Evolutionary conservation across 2,113 vertebrate genomes (phyloP), one percentile per base, ranked within the genome.

Genomic region (Jacana jacana): DNA sequence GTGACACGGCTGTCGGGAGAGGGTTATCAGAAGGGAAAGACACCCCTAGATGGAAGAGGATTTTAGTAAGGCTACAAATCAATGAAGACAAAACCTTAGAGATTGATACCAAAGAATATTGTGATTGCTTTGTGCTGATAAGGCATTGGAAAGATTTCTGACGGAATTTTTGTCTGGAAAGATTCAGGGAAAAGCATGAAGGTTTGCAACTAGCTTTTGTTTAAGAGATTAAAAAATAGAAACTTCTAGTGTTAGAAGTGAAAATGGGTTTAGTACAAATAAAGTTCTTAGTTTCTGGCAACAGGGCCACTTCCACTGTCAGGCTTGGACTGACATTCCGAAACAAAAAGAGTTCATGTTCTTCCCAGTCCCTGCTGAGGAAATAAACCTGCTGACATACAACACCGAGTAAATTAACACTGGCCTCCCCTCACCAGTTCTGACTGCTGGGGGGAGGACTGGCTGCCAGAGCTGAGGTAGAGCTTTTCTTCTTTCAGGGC

Each of bases 401-500:
- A 46, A 30, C 13, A 10, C 58, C 42, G 49, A 39, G 42, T 3
- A 35, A 61, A 46, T 8, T 25, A 40, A 10, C 9, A 6, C 46
- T 27, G 16, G 13, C 33, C 39, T 60, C 55, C 15, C 20, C 35
- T 14, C 8, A 16, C 48, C 0, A 1, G 24, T 54, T 77, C 51
- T 68, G 82, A 8, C 49, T 30, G 31, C 35, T 11, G 11, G 9
- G 51, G 51, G 12, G 5, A 51, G 30, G 25, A 52, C 5, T 57
- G 31, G 13, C 37, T 84, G 44, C 27, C 52, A 71, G 58, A 87
- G 69, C 58, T 40, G 9, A 88, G 25, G 14, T 9, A 14, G 7
- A 46, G 17, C 7, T 86, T 84, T 60, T 65, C 48, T 88, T 55
- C 51, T 72, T 83, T 52, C 86, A 98, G 98, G 97, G 97, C 16